Conservation (phyloP, 2,888 invertebrate genomes). For the Ormyrus labotus region DNA sequence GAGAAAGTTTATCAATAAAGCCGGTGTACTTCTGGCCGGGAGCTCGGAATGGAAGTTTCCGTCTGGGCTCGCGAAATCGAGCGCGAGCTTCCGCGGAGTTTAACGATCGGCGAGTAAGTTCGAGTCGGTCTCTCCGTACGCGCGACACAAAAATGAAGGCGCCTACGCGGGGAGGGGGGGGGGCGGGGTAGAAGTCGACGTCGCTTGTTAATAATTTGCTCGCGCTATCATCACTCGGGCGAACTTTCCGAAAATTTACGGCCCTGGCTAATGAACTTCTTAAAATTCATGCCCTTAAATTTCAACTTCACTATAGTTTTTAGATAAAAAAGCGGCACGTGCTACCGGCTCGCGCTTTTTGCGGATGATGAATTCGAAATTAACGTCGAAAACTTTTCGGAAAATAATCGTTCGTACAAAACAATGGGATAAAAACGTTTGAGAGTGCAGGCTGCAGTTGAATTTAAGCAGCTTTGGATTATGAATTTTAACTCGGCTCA, state of each 20-base stretch:
- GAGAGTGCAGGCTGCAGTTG: too few species aligned
- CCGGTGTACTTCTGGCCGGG: conserved; percentile 13
- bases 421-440: too few species aligned
- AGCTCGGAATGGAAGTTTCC: conserved; percentile 13
- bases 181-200: too few species aligned
- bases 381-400: too few species aligned
- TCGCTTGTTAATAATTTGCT: conserved; percentile 29
- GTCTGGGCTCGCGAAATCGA: conserved; percentile 37
- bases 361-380: too few species aligned
- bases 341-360: too few species aligned
- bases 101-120: conserved; percentile 46
- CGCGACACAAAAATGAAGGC: conserved; percentile 10
- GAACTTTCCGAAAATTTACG: conserved; percentile 18
- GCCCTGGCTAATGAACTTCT: conserved; percentile 5
- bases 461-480: too few species aligned
- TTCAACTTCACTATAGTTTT: not conserved
- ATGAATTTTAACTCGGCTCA: too few species aligned
- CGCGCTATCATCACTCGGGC: not conserved
- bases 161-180: not conserved
- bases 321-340: too few species aligned
- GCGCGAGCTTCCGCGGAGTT: conserved; percentile 37
- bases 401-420: too few species aligned
- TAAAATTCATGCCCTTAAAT: conserved; percentile 11
- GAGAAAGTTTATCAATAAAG: conserved; percentile 55
- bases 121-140: not conserved